Base-by-base conservation (phyloP, 2,113 vertebrate genomes). In the Hipposideros armiger region DNA sequence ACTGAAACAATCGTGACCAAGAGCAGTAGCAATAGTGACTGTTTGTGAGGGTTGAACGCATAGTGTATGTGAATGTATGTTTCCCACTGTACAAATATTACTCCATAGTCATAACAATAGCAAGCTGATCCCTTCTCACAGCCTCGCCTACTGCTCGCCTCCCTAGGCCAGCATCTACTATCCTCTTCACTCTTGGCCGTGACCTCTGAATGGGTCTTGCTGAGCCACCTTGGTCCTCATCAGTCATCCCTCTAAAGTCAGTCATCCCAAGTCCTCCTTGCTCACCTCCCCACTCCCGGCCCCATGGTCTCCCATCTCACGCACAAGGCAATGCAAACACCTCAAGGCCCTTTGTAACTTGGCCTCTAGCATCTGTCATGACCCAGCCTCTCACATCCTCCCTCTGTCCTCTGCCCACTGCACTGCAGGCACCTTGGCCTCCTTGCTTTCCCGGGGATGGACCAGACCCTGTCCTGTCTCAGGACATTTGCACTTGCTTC, bases 131-230 rank as follows among this genome's bases (percentile, higher is more conserved):
- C 3, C 19, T 45, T 40, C 50, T 36, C 13, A 13, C 1, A 5
- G 14, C 56, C 17, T 64, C 69, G 3, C 1, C 16, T 62, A 42
- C 30, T 36, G 42, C 16, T 16, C 2, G 16, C 50, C 20, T 82
- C 28, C 7, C 3, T 14, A 19, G 6, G 20, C 22, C 28, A 5
- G 24, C 3, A 2, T 14, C 1, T 7, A 4, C 32, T 66, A 22
- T 82, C 10, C 36, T 4, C 8, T 36, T 10, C 10, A 16, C 70
- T 30, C 20, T 20, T 11, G 54, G 36, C 47, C 20, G 32, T 10
- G 42, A 47, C 24, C 16, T n/a, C 42, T 72, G 14, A 50, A 8
- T 8, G 14, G 10, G 16, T 70, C n/a, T 83, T 45, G 11, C 89
- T 47, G 11, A 73, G 40, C 54, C 15, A 20, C 54, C 32, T 77